Evolutionary conservation across 2,113 vertebrate species (phyloP), one percentile per base, ranked within the genome.

Genomic region (Ptychochromis oligacanthus): DNA sequence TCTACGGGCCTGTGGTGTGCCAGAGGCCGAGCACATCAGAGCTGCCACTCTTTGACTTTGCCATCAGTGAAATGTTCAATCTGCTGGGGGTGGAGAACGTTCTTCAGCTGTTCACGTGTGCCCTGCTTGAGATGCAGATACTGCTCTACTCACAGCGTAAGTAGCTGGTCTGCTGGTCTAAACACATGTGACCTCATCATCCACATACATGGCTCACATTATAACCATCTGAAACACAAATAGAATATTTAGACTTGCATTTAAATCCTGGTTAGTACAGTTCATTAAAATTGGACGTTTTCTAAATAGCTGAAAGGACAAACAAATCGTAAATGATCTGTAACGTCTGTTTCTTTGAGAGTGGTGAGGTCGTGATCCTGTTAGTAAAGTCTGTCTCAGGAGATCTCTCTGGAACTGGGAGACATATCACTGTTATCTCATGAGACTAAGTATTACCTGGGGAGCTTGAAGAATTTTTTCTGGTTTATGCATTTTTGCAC

Each of bases 121-220:
- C 97, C 28, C 97, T 99, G 86, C 92, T 99, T 84, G 98, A 99
- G 94, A 97, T 99, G 96, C 98, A 99, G 94, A 99, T 99, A 86
- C 96, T 99, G 83, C 98, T 99, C 88, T 99, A 99, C 95, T 99
- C 98, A 14, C 97, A 99, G 89, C 97, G 98, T 99, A 96, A 99
- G 98, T 98, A 87, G 4, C 22, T 4, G 0, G 2, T 28, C 80
- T 60, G 15, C 52, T 28, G 2, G 58, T 15, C 36, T 64, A 72
- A 72, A 5, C 43, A 38, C 70, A 65, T 43, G 28, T 38, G 13
- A 34, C 79, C 70, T 54, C 28, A 49, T 26, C 60, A 22, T 75
- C 54, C 24, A 20, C 2, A 26, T 75, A 4, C 34, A 52, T 70
- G 40, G n/a, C 31, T 79, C 67, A 54, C 7, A 56, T 64, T 80